These are phyloP conservation scores for Beris chalybata DNA, from an alignment of 2,888 invertebrate genomes.

Conservation along the genomic window DNA sequence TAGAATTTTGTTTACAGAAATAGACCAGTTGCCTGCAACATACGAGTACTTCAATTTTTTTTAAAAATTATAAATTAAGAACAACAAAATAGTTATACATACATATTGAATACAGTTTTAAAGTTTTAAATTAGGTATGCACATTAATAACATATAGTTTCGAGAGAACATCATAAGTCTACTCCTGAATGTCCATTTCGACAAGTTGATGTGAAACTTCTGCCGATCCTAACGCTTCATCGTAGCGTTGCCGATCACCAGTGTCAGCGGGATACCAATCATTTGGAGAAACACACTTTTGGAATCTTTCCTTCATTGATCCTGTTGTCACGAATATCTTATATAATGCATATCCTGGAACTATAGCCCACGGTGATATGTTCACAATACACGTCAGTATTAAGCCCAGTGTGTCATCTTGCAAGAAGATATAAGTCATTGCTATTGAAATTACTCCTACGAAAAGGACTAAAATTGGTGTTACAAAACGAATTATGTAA, in stretches of 20 bases:
- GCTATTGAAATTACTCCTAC: conserved; percentile 3
- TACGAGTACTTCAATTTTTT: too few relatives aligned
- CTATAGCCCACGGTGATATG: conserved; percentile 45
- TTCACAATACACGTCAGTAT: conserved; percentile 33
- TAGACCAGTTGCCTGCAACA: too few relatives aligned
- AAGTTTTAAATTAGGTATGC: too few relatives aligned
- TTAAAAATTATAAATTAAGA: too few relatives aligned
- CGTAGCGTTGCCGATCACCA: conserved; percentile 49
- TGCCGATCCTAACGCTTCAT: conserved; percentile 47
- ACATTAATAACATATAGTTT: too few relatives aligned
- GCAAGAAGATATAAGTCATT: conserved; percentile 1
- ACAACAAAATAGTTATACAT: too few relatives aligned
- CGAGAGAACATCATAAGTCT: too few relatives aligned
- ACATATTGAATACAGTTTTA: too few relatives aligned
- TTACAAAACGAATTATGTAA: conserved; percentile 48
- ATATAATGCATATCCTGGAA: conserved; percentile 48
- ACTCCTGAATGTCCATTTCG: conserved; percentile 38
- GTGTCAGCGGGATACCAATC: conserved; percentile 53
- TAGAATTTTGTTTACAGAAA: too few relatives aligned
- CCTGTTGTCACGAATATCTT: conserved; percentile 47
- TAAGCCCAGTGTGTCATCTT: conserved; percentile 3
- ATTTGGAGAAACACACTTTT: conserved; percentile 47
- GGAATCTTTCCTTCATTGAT: conserved; percentile 45
- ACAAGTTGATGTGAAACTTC: conserved; percentile 50
- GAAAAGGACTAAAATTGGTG: conserved; percentile 45